phyloP scores from a whole-genome alignment of 1,140 invertebrate genomes.

The Halyomorpha halys region DNA sequence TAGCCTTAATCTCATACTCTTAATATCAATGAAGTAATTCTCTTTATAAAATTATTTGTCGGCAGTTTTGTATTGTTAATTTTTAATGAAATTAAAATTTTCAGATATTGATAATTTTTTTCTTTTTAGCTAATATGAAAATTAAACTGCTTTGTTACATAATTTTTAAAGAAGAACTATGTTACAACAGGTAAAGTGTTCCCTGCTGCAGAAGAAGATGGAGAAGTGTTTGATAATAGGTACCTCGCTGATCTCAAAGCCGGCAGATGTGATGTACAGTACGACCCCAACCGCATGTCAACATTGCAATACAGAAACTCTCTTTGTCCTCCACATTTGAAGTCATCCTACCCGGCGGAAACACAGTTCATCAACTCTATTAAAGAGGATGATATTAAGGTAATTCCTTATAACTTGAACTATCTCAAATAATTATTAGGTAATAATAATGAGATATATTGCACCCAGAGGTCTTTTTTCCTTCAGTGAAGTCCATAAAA shows the following conservation, averaged over 20 bases:
- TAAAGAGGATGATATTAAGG: conserved; percentile 67
- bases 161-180: not conserved
- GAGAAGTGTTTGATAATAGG: conserved; percentile 37
- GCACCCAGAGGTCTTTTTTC: too few species aligned
- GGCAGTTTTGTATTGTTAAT: too few species aligned
- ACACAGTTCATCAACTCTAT: conserved; percentile 51
- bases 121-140: too few species aligned
- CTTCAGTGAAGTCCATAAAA: too few species aligned
- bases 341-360: conserved; percentile 80
- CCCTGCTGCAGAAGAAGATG: conserved; percentile 39
- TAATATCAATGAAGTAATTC: too few species aligned
- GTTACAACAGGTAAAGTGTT: conserved; percentile 34
- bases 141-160: not conserved
- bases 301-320: conserved; percentile 77
- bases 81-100: too few species aligned
- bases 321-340: conserved; percentile 73
- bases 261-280: conserved; percentile 20
- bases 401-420: conserved; percentile 36
- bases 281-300: conserved; percentile 40
- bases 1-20: too few species aligned
- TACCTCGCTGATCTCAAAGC: conserved; percentile 36
- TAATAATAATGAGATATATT: too few species aligned
- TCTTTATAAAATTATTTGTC: too few species aligned
- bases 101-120: too few species aligned
- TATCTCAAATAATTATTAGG: too few species aligned